Evolutionary conservation across 2,888 invertebrate species (phyloP).

Genomic region (Drosophila conformis): DNA sequence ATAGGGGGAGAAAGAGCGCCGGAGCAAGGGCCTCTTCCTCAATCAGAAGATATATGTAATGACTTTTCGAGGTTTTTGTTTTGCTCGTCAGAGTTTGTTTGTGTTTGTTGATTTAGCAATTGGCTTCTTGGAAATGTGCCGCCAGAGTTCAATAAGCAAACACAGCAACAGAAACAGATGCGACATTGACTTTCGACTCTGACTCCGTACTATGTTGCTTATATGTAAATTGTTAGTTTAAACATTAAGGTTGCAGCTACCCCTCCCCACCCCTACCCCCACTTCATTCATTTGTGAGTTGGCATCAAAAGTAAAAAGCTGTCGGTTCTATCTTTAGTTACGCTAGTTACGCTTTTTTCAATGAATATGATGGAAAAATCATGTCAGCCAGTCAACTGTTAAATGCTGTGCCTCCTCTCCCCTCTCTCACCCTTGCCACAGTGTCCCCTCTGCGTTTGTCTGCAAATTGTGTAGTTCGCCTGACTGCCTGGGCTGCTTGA

Average conservation of each 20-base stretch:
- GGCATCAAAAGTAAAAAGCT: constrained; percentile 5
- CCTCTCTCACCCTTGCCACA: not conserved
- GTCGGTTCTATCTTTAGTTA: constrained; percentile 16
- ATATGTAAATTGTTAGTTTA: constrained; percentile 68
- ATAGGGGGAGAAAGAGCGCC: not conserved
- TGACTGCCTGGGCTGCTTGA: not conserved
- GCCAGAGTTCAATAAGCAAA: constrained; percentile 63
- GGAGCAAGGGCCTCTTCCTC: constrained; percentile 34
- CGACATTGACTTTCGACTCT: constrained; percentile 10
- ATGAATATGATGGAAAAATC: constrained; percentile 76
- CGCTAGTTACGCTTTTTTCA: constrained; percentile 46
- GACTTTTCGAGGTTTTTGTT: constrained; percentile 75
- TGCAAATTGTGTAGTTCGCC: constrained; percentile 52
- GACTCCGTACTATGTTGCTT: constrained; percentile 32
- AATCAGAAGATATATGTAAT: constrained; percentile 73
- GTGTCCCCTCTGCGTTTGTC: constrained; percentile 28
- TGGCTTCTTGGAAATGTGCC: constrained; percentile 74
- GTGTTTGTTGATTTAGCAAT: constrained; percentile 74
- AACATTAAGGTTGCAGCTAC: constrained; percentile 32
- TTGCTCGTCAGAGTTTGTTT: constrained; percentile 65
- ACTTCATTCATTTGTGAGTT: constrained; percentile 8
- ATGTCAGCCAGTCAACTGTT: constrained; percentile 59
- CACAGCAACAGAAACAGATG: constrained; percentile 19
- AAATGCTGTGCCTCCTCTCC: constrained; percentile 14
- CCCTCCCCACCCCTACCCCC: not conserved